Percentiles rank a stretch among this genome's conserved stretches.
These are phyloP conservation scores for Intellagama lesueurii DNA, from an alignment of 2,797 vertebrate species.

Conservation along the genomic window DNA sequence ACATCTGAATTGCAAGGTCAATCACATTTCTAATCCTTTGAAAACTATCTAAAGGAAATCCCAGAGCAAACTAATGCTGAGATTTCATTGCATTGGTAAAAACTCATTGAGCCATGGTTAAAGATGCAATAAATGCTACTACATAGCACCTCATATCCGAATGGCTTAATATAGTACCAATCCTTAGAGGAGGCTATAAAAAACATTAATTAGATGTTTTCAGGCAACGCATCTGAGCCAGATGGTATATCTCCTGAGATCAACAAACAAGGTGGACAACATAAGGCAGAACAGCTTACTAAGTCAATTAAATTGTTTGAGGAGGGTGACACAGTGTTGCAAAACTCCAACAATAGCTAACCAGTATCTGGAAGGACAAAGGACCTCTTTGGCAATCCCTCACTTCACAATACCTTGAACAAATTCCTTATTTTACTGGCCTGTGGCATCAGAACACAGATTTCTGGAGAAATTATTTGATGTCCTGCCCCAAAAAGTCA, in stretches of 20 bases:
- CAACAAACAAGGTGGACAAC: conserved; percentile 41
- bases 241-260: conserved; percentile 31
- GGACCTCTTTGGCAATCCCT: not conserved
- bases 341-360: conserved; percentile 19
- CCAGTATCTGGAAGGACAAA: conserved; percentile 1
- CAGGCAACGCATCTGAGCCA: conserved; percentile 17
- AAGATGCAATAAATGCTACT: conserved; percentile 23
- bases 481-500: not conserved
- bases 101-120: conserved; percentile 14
- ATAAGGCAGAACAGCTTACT: conserved; percentile 25
- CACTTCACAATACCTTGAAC: not conserved
- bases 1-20: not conserved
- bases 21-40: not conserved
- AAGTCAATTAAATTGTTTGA: conserved; percentile 18
- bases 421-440: not conserved
- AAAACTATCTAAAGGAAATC: not conserved
- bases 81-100: conserved; percentile 4
- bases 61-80: conserved; percentile 14
- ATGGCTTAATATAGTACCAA: conserved; percentile 17
- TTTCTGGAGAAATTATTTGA: not conserved
- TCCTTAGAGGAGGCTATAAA: conserved; percentile 24
- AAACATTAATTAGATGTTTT: conserved; percentile 31
- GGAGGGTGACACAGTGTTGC: not conserved
- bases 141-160: not conserved
- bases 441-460: not conserved